Conservation (phyloP, 1,140 invertebrate genomes). For the Dreissena polymorpha region DNA sequence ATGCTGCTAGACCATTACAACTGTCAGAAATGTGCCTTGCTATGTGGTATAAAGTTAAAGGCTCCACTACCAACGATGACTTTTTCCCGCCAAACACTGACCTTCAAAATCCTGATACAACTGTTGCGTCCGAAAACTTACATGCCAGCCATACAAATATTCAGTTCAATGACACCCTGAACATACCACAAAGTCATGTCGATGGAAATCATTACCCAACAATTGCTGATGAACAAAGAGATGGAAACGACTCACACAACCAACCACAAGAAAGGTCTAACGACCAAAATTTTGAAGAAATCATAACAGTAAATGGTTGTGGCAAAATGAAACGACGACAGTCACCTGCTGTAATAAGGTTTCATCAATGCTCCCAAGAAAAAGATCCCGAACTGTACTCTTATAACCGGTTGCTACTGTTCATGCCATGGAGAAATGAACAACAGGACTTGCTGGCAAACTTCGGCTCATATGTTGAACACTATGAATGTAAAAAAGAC, state of each 20-base stretch:
- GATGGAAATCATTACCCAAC: not conserved
- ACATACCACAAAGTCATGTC: not conserved
- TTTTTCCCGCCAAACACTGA: too few relatives aligned
- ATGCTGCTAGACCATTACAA: constrained; percentile 36
- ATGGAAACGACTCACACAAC: not conserved
- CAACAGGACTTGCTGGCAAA: constrained; percentile 19
- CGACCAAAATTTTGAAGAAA: not conserved
- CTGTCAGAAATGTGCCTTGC: constrained; percentile 41
- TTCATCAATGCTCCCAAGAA: constrained; percentile 40
- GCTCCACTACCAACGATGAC: too few relatives aligned
- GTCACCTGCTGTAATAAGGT: constrained; percentile 19
- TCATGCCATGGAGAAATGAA: constrained; percentile 47
- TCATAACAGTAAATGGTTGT: constrained; percentile 9
- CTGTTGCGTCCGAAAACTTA: not conserved
- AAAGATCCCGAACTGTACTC: constrained; percentile 42
- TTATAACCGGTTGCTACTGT: constrained; percentile 49
- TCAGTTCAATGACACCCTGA: not conserved
- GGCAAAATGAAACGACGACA: constrained; percentile 44
- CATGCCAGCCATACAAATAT: not conserved
- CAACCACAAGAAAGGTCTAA: not conserved
- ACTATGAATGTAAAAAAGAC: constrained; percentile 28
- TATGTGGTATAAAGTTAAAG: constrained; percentile 29
- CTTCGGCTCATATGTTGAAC: constrained; percentile 31
- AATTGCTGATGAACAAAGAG: not conserved
- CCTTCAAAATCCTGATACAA: too few relatives aligned